These are phyloP conservation scores for Ascaphus truei DNA, from an alignment of 2,113 vertebrate species.

Conservation along the genomic window DNA sequence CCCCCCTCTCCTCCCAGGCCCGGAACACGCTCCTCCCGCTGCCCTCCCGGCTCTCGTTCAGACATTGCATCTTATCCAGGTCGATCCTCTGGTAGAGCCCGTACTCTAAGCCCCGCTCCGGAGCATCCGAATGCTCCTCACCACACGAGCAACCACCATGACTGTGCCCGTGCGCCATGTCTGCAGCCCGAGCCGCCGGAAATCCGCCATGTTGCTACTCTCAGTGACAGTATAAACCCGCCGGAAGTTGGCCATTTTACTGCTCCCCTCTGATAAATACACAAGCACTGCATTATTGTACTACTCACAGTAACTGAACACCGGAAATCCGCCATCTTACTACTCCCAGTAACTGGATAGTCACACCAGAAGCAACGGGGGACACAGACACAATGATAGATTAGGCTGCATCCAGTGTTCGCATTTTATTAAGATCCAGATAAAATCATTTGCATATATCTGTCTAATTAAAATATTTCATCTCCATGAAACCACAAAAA, in stretches of 20 bases:
- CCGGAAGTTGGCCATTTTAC: slow-evolving; percentile 11
- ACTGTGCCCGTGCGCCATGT: slow-evolving; percentile 56
- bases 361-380: neutral
- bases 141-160: slow-evolving; percentile 59
- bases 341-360: neutral
- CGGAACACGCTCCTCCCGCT: slow-evolving; percentile 88
- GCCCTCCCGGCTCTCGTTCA: slow-evolving; percentile 89
- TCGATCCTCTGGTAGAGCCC: slow-evolving; percentile 84
- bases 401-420: neutral
- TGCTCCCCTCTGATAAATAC: neutral
- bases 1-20: slow-evolving; percentile 83
- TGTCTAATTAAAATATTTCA: slow-evolving; percentile 28
- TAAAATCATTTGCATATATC: slow-evolving; percentile 29
- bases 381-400: neutral
- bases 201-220: slow-evolving; percentile 10
- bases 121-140: slow-evolving; percentile 73
- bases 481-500: slow-evolving; percentile 27
- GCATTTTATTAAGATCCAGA: slow-evolving; percentile 35
- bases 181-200: neutral
- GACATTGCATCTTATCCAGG: slow-evolving; percentile 84
- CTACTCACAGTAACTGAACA: neutral
- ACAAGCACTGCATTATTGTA: neutral
- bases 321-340: neutral
- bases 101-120: slow-evolving; percentile 82
- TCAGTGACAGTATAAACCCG: neutral